Conservation (phyloP, 2,888 invertebrate genomes). For the Prosopocoilus inquinatus region DNA sequence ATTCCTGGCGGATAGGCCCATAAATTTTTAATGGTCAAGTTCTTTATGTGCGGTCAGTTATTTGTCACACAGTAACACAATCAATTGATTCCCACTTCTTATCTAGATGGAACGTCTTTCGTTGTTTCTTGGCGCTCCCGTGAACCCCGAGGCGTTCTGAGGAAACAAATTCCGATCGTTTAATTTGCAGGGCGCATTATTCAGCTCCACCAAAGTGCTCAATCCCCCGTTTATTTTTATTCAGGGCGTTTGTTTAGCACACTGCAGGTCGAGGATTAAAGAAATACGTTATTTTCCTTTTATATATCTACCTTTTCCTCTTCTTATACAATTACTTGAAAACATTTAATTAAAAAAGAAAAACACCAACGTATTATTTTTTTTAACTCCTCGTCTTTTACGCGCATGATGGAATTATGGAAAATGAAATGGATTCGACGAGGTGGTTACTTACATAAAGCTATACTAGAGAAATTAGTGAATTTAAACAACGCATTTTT, state of each 20-base stretch:
- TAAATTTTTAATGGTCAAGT: no score
- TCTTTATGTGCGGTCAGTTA: constrained; percentile 12
- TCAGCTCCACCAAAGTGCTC: constrained; percentile 23
- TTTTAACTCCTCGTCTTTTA: no score
- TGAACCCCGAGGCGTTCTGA: constrained; percentile 20
- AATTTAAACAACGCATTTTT: background rate
- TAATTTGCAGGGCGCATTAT: constrained; percentile 23
- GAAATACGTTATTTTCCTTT: no score
- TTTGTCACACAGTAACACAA: constrained; percentile 15
- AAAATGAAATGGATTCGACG: background rate
- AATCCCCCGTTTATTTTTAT: constrained; percentile 22
- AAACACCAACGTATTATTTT: no score
- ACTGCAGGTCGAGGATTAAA: constrained; percentile 10
- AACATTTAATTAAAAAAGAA: no score
- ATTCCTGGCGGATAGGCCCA: no score
- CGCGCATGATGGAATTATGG: no score
- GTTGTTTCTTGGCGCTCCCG: constrained; percentile 10
- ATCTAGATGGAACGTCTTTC: constrained; percentile 16
- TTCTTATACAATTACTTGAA: no score
- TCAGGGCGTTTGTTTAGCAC: constrained; percentile 12
- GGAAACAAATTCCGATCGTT: constrained; percentile 22
- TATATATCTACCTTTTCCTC: no score
- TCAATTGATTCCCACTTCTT: constrained; percentile 17
- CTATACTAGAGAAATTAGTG: background rate
- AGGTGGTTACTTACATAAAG: background rate